These are phyloP conservation scores for Cephus spinipes DNA, from an alignment of 2,888 invertebrate genomes.

Conservation along the genomic window DNA sequence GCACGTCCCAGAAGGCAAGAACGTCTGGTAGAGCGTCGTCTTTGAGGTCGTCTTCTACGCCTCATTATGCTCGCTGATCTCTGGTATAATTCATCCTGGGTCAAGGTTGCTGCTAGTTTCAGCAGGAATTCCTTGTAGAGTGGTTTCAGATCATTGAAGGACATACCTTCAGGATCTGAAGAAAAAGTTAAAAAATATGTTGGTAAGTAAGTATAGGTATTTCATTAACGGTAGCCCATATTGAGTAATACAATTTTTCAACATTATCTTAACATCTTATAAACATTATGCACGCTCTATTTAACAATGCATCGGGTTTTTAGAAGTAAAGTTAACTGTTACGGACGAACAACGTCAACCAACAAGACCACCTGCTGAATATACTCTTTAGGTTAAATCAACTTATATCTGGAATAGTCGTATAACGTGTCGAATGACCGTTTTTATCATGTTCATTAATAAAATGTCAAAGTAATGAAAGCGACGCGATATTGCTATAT, in stretches of 20 bases:
- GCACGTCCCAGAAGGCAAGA: slow-evolving; percentile 60
- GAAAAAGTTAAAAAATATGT: background rate
- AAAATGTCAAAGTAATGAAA: background rate
- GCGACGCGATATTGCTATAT: background rate
- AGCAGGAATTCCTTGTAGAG: slow-evolving; percentile 91
- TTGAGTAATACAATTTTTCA: too few relatives aligned
- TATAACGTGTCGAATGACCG: background rate
- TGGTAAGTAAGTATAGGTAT: background rate
- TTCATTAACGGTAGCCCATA: background rate
- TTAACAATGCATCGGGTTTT: background rate
- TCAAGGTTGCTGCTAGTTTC: slow-evolving; percentile 87
- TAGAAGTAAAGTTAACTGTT: background rate
- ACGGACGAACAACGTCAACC: background rate
- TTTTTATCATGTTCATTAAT: background rate
- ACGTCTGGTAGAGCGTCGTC: slow-evolving; percentile 54
- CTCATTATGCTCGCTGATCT: slow-evolving; percentile 91
- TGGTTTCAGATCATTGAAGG: slow-evolving; percentile 91
- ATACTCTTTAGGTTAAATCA: background rate
- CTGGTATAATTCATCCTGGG: slow-evolving; percentile 92
- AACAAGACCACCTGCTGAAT: background rate
- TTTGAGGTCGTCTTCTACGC: slow-evolving; percentile 66
- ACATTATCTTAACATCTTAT: background rate
- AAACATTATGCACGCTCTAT: background rate
- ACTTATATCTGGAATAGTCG: background rate
- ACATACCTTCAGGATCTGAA: slow-evolving; percentile 88